These are phyloP conservation scores for Mesocentrotus franciscanus DNA, from an alignment of 53 echinoderm and acorn worm species.

Conservation along the genomic window DNA sequence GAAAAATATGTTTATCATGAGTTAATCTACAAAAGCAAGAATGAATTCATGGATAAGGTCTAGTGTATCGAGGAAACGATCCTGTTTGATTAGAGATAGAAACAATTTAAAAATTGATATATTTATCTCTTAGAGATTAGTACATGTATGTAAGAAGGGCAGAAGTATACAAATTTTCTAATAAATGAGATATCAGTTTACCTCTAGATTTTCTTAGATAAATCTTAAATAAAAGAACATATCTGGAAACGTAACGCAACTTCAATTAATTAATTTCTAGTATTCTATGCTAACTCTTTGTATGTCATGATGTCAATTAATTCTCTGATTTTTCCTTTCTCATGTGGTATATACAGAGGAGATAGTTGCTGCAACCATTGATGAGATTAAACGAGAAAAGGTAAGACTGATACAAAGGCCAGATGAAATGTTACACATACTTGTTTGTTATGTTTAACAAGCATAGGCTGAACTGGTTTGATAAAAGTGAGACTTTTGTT, in stretches of 20 bases:
- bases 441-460: too few species aligned
- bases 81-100: too few species aligned
- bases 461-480: too few species aligned
- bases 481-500: too few species aligned
- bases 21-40: not conserved
- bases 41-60: not conserved
- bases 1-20: not conserved
- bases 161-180: too few species aligned
- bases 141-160: too few species aligned
- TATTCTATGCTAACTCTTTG: not conserved
- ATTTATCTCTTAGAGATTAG: too few species aligned
- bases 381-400: slow-evolving; percentile 88
- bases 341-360: slow-evolving; percentile 74
- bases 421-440: too few species aligned
- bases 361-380: slow-evolving; percentile 81
- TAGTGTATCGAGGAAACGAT: too few species aligned
- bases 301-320: not conserved
- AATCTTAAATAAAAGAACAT: too few species aligned
- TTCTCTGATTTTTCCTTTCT: not conserved
- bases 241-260: not conserved
- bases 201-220: not conserved
- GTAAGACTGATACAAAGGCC: slow-evolving; percentile 56
- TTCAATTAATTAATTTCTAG: not conserved
- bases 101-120: too few species aligned
- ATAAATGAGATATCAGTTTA: not conserved